These are phyloP conservation scores for Cariama cristata DNA, from an alignment of 2,113 vertebrate species.

Conservation along the genomic window DNA sequence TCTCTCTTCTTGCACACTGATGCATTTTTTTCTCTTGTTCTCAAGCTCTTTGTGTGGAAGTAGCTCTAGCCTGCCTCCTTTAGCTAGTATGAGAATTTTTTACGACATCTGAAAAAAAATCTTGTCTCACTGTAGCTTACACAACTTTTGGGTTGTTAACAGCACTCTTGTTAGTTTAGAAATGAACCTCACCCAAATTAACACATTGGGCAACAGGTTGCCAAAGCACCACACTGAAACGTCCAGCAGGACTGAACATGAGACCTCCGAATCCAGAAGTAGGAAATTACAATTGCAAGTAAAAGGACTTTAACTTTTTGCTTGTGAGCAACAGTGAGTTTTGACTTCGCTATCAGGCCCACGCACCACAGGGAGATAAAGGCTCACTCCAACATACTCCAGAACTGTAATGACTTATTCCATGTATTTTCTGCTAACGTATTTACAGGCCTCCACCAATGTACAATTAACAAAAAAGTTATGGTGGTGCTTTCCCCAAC, in stretches of 20 bases:
- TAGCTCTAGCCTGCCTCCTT: background rate
- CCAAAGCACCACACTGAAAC: background rate
- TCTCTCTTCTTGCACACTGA: background rate
- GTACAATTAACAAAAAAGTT: background rate
- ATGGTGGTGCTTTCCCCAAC: background rate
- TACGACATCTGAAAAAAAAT: background rate
- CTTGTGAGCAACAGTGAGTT: background rate
- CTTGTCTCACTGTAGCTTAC: background rate
- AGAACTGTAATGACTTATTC: background rate
- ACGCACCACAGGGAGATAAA: background rate
- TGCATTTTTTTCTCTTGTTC: background rate
- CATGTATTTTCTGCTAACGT: background rate
- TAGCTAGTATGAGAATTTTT: background rate
- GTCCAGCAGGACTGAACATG: background rate
- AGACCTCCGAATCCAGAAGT: accelerated
- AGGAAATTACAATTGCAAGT: background rate
- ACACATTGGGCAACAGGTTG: accelerated
- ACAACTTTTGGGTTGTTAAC: background rate
- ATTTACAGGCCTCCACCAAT: background rate
- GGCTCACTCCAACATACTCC: background rate
- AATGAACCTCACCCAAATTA: background rate
- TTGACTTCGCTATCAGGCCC: background rate
- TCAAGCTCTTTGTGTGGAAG: background rate
- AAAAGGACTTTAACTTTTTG: background rate
- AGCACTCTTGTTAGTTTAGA: background rate